phyloP scores from a whole-genome alignment of 2,797 vertebrate species.

The Antrozous pallidus region DNA sequence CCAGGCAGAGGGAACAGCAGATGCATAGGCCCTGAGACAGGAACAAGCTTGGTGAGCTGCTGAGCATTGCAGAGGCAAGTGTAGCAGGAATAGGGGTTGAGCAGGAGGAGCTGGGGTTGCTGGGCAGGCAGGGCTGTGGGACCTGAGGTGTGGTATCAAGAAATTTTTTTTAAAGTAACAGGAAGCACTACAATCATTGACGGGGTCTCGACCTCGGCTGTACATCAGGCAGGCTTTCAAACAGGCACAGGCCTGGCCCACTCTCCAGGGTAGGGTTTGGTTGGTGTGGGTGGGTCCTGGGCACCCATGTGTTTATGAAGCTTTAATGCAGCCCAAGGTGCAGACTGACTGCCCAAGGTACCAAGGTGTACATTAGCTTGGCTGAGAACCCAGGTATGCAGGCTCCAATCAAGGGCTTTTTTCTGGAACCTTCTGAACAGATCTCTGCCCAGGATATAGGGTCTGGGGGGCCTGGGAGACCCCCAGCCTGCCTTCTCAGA shows the following conservation, averaged over 20 bases:
- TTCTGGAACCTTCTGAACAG: background rate
- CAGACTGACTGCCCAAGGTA: background rate
- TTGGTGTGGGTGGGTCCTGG: background rate
- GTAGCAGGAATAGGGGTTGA: background rate
- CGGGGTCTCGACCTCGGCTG: too few species aligned
- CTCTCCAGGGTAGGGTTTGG: background rate
- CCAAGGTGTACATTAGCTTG: background rate
- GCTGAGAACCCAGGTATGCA: background rate
- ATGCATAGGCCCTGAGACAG: background rate
- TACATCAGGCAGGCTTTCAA: accelerated
- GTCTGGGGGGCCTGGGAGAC: background rate
- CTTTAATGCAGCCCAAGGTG: too few species aligned
- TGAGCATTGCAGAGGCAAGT: background rate
- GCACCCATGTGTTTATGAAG: background rate
- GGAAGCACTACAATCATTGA: background rate
- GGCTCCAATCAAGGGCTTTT: background rate
- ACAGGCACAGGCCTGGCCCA: accelerated
- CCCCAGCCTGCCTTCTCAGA: background rate
- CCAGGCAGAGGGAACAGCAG: background rate
- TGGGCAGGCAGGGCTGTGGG: background rate
- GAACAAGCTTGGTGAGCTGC: background rate
- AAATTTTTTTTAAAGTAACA: background rate
- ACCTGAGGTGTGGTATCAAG: too few species aligned
- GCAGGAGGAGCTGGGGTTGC: background rate
- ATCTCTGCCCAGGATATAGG: background rate